These are phyloP conservation scores for Carcharodon carcharias DNA, from an alignment of 2,797 vertebrate genomes.

Conservation along the genomic window DNA sequence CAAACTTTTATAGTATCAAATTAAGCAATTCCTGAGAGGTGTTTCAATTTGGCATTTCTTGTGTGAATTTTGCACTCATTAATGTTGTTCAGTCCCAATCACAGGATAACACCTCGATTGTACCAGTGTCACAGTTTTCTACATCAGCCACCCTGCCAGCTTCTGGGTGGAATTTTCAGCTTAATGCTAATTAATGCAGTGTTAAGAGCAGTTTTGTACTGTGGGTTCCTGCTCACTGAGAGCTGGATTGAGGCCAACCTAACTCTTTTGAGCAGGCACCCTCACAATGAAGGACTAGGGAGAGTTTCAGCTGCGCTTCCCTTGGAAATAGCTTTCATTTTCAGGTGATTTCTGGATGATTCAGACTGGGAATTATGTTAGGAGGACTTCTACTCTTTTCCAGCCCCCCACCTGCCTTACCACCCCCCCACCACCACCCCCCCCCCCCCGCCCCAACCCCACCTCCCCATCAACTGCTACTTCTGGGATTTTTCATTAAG, in stretches of 20 bases:
- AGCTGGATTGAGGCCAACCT: not conserved
- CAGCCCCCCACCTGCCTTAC: no score
- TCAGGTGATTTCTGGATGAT: not conserved
- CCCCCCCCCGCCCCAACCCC: no score
- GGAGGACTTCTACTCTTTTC: not conserved
- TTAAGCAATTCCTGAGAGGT: not conserved
- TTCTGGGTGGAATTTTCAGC: not conserved
- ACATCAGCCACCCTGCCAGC: not conserved
- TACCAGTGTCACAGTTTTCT: not conserved
- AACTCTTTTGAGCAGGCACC: not conserved
- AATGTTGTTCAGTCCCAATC: not conserved
- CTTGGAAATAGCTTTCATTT: not conserved
- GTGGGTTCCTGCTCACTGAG: not conserved
- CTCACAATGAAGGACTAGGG: not conserved
- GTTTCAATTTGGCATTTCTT: conserved; percentile 1
- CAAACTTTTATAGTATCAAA: not conserved
- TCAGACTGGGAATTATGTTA: not conserved
- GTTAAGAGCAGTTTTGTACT: not conserved
- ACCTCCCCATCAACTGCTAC: no score
- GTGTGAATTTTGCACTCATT: not conserved
- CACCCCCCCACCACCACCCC: no score
- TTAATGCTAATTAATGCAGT: not conserved
- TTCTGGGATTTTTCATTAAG: not conserved
- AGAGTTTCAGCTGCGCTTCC: not conserved
- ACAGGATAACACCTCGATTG: not conserved